Percentiles rank a stretch among this genome's conserved stretches.
Conservation (phyloP, 2,888 invertebrate species). For the Ischnura elegans region DNA sequence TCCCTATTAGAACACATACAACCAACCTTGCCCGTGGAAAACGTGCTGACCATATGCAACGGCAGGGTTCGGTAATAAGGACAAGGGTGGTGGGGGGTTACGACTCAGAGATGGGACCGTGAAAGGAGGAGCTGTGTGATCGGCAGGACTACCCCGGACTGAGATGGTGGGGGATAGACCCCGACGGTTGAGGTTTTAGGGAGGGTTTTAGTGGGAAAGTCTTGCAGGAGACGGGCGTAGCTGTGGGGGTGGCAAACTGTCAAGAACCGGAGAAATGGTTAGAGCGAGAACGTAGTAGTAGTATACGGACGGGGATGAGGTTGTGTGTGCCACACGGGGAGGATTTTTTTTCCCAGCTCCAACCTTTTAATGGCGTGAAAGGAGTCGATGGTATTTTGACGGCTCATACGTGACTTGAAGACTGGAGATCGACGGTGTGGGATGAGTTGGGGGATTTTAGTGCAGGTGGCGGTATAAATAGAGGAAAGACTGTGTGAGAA, state of each 20-base stretch:
- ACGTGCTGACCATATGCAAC: slow-evolving; percentile 63
- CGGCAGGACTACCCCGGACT: not conserved
- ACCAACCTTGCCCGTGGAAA: not conserved
- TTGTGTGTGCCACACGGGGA: not conserved
- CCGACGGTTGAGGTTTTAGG: not conserved
- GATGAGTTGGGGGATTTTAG: slow-evolving; percentile 45
- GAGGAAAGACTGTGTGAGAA: slow-evolving; percentile 55
- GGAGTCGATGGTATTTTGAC: slow-evolving; percentile 60
- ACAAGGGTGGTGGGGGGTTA: not conserved
- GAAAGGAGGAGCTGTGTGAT: not conserved
- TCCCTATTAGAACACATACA: too few relatives aligned
- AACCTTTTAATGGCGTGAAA: slow-evolving; percentile 66
- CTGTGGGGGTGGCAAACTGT: not conserved
- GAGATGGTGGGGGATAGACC: not conserved
- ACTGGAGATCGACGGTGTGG: slow-evolving; percentile 39
- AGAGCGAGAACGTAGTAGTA: not conserved
- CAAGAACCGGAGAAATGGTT: not conserved
- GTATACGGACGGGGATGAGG: not conserved
- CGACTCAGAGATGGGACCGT: not conserved
- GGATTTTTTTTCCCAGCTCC: not conserved
- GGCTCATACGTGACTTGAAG: slow-evolving; percentile 63
- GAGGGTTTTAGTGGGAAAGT: not conserved
- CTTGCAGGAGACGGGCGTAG: not conserved
- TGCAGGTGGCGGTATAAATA: slow-evolving; percentile 50
- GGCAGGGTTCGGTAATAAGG: slow-evolving; percentile 40